Base-by-base conservation (phyloP, 2,113 vertebrate genomes). In the Galbula dea region DNA sequence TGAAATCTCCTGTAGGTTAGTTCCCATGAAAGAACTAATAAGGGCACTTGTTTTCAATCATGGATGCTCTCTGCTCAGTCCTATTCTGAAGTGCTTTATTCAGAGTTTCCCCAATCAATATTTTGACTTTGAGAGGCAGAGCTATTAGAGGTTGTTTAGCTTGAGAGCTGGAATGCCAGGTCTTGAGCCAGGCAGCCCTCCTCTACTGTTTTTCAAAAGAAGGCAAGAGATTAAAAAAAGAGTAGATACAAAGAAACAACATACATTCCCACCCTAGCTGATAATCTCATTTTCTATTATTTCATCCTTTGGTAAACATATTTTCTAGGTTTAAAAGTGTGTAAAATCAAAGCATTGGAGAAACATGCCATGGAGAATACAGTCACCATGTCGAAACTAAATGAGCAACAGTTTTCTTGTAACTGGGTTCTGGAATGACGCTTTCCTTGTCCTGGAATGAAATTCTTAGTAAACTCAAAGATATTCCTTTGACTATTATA, bases 21-120 rank as follows among this genome's bases (percentile, higher is more conserved):
- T 74, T 95, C 75, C 93, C 83, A 83, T 85, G 89, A 93, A 96
- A 93, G 74, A 93, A 94, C 86, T 94, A 96, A 92, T 90, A 95
- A 96, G 58, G 80, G 90, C 71, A 89, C 89, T 96, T 95, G 94
- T 95, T 96, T 95, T 94, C 96, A 96, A 93, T 95, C 96, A 95
- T 74, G 89, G 74, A 95, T 85, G 91, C 81, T 90, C 81, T 96
- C 84, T 83, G 68, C 71, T 92, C 90, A 89, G 80, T 84, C 82
- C 86, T 94, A 32, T 87, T 90, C 71, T 90, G 91, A 96, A 96
- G 92, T 74, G 91, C 54, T 94, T 90, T 89, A 93, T 96, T 96
- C 91, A 95, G 90, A 93, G 71, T 96, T 95, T 90, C 74, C 81
- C 51, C 90, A 96, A 92, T 96, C 95, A 96, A 96, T 96, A 96